A percentile compares a stretch with the other conserved stretches of the same genome.
Evolutionary conservation across 2,888 invertebrate species (phyloP).

Genomic region (Osmoderma eremita): DNA sequence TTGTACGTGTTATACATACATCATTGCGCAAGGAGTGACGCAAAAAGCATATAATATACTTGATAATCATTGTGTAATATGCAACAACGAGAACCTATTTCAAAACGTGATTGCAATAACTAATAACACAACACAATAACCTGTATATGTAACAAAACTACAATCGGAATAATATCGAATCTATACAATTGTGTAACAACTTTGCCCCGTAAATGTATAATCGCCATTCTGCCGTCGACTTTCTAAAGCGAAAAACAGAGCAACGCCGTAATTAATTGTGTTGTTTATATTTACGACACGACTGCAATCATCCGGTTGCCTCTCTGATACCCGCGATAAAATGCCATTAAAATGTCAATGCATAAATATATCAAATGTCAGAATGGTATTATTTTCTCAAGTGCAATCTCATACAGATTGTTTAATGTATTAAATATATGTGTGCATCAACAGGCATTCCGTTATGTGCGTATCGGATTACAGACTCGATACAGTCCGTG

Average conservation of each 20-base stretch:
- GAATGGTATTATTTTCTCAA: slow-evolving; percentile 32
- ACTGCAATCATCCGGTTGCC: slow-evolving; percentile 21
- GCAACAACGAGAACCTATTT: too few relatives aligned
- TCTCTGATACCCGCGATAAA: slow-evolving; percentile 31
- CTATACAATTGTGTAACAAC: too few relatives aligned
- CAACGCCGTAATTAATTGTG: slow-evolving; percentile 27
- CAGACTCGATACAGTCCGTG: too few relatives aligned
- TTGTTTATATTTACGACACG: slow-evolving; percentile 32
- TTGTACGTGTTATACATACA: too few relatives aligned
- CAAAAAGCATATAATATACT: too few relatives aligned
- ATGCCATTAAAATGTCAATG: slow-evolving; percentile 37
- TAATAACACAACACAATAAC: too few relatives aligned
- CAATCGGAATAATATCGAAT: too few relatives aligned
- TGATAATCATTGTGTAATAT: too few relatives aligned
- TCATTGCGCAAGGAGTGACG: too few relatives aligned
- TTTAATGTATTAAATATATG: slow-evolving; percentile 30
- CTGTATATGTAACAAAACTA: too few relatives aligned
- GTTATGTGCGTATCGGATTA: slow-evolving; percentile 17
- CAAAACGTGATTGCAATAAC: too few relatives aligned
- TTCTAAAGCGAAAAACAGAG: slow-evolving; percentile 32
- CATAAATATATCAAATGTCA: slow-evolving; percentile 37
- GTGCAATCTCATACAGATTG: slow-evolving; percentile 25
- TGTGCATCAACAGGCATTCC: neutral
- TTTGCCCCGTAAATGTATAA: neutral
- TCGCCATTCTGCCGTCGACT: neutral